Percentiles rank a stretch among this genome's conserved stretches.
Evolutionary conservation across 2,113 vertebrate genomes (phyloP).

Genomic region (Empidonax traillii): DNA sequence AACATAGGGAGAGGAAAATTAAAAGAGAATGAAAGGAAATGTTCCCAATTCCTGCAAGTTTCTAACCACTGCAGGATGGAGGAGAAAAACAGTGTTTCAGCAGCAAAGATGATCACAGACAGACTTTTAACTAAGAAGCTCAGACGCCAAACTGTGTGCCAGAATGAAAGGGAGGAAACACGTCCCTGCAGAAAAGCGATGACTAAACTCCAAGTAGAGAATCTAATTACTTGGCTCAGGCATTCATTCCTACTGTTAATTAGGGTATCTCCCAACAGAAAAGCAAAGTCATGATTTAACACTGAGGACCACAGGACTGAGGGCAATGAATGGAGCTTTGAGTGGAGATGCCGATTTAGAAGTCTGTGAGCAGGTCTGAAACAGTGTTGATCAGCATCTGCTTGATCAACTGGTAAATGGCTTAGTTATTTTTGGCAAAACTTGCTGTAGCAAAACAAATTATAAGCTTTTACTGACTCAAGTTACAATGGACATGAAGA

Average conservation of each 20-base stretch:
- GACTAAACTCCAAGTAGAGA: constrained; percentile 26
- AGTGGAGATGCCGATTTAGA: neutral
- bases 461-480: neutral
- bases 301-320: neutral
- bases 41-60: neutral
- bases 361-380: neutral
- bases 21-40: neutral
- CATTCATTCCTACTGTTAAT: constrained; percentile 8
- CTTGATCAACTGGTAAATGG: neutral
- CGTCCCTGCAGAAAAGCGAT: neutral
- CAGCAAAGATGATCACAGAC: neutral
- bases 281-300: neutral
- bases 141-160: neutral
- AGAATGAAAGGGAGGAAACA: neutral
- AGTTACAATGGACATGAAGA: neutral
- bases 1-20: neutral
- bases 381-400: neutral
- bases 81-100: neutral
- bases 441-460: neutral
- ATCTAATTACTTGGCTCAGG: constrained; percentile 32
- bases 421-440: neutral
- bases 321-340: neutral
- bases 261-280: constrained; percentile 35
- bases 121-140: neutral
- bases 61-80: neutral